Percentiles rank a stretch among this genome's conserved stretches.
Conservation (phyloP, 2,888 invertebrate genomes). For the Acheta domesticus region DNA sequence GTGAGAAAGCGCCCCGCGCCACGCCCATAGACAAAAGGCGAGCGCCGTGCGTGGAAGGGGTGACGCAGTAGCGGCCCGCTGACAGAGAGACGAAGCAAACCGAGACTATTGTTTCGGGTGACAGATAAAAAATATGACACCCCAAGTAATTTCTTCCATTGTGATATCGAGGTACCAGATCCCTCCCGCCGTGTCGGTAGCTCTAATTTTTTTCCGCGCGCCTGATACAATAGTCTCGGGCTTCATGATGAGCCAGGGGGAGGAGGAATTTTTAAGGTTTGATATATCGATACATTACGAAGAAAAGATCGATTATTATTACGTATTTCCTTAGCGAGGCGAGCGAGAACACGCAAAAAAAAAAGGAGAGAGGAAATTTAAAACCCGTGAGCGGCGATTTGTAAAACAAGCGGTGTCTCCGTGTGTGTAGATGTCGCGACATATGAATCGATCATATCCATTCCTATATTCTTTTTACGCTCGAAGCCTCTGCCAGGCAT, state of each 20-base stretch:
- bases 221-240: neutral
- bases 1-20: too few species aligned
- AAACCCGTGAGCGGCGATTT: neutral
- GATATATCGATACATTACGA: slow-evolving; percentile 10
- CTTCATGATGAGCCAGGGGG: neutral
- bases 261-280: slow-evolving; percentile 18
- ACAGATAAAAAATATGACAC: slow-evolving; percentile 18
- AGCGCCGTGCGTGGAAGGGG: slow-evolving; percentile 6
- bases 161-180: slow-evolving; percentile 1
- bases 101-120: slow-evolving; percentile 10
- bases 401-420: neutral
- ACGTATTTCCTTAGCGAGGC: slow-evolving; percentile 7
- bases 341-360: neutral
- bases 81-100: neutral
- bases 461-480: slow-evolving; percentile 9
- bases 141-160: slow-evolving; percentile 18
- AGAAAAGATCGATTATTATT: slow-evolving; percentile 18
- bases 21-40: neutral
- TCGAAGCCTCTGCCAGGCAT: neutral
- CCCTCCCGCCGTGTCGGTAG: slow-evolving; percentile 9
- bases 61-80: neutral
- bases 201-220: neutral
- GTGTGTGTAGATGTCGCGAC: neutral
- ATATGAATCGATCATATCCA: slow-evolving; percentile 18
- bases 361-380: neutral